Base-by-base conservation (phyloP, 2,113 vertebrate species). In the Neogobius melanostomus region DNA sequence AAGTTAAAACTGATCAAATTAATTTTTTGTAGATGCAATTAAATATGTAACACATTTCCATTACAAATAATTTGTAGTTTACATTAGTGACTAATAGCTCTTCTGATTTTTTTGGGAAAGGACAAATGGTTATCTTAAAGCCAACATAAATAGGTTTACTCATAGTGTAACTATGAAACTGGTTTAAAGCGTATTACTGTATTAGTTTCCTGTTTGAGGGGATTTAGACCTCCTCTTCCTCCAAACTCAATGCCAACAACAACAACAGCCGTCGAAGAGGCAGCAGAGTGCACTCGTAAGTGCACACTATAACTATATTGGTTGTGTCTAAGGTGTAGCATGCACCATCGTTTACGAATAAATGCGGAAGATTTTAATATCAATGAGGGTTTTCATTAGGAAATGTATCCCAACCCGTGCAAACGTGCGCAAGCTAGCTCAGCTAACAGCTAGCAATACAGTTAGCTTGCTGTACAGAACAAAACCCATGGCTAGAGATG, bases 171-270 rank as follows among this genome's bases (percentile, higher is more conserved):
- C 72, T 11, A 56, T 56, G 28, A 61, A 60, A 76, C 81, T 75
- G 7, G 51, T 52, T 47, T 6, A 63, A 87, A 88, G 66, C 83
- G 56, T 77, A 74, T 69, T 60, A 79, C 60, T 72, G 50, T 74
- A 74, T 86, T 86, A 79, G 90, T 93, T 93, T 93, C 92, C 92
- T 93, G 92, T 93, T 89, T 86, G 82, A 85, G 77, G 73, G 88
- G 90, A 81, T 89, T 91, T 86, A 93, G 91, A 93, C 92, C 92
- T 92, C 92, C 92, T 93, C 92, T 93, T 93, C 92, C 91, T 92
- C 90, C 91, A 81, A 85, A 85, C 91, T 91, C 81, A 84, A 91
- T 90, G 92, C 92, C 92, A 93, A 92, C 89, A 93, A 91, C 89
- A 93, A 91, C 90, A 92, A 92, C 91, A 91, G 92, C 89, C 91